Conservation (phyloP, 2,888 invertebrate species). For the Callyntrura guangdongensis region DNA sequence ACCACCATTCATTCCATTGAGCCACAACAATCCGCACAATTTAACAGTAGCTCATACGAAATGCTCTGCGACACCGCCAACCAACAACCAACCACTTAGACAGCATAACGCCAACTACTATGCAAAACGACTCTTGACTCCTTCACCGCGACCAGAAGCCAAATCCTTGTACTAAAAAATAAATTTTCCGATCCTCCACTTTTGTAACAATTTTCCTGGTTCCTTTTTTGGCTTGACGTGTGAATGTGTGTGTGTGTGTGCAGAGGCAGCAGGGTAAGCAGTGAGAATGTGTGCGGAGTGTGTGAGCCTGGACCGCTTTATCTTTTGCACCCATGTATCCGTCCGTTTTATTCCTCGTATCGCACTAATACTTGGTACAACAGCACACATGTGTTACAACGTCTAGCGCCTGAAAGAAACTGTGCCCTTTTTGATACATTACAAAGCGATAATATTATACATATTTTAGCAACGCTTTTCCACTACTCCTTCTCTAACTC, state of each 20-base stretch:
- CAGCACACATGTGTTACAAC: slow-evolving; percentile 74
- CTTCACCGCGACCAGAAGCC: slow-evolving; percentile 36
- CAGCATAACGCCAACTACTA: slow-evolving; percentile 51
- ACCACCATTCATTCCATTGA: slow-evolving; percentile 40
- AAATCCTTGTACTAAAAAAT: slow-evolving; percentile 47
- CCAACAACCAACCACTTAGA: slow-evolving; percentile 55
- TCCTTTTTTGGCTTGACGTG: slow-evolving; percentile 66
- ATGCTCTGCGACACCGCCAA: slow-evolving; percentile 43
- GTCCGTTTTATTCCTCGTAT: slow-evolving; percentile 16
- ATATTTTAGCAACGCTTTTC: slow-evolving; percentile 66
- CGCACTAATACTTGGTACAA: slow-evolving; percentile 26
- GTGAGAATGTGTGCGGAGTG: not conserved
- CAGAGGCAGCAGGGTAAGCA: not conserved
- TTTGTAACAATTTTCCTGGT: slow-evolving; percentile 57
- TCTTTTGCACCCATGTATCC: slow-evolving; percentile 60
- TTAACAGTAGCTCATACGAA: slow-evolving; percentile 46
- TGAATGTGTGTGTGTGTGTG: slow-evolving; percentile 39
- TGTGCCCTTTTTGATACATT: slow-evolving; percentile 77
- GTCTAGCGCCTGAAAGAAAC: slow-evolving; percentile 74
- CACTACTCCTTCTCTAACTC: slow-evolving; percentile 29
- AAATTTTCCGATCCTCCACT: slow-evolving; percentile 52
- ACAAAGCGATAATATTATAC: slow-evolving; percentile 76
- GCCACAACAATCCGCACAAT: slow-evolving; percentile 60
- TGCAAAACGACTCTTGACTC: slow-evolving; percentile 62
- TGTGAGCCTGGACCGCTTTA: slow-evolving; percentile 43